phyloP scores from a whole-genome alignment of 2,888 invertebrate species.

The Carabus problematicus region DNA sequence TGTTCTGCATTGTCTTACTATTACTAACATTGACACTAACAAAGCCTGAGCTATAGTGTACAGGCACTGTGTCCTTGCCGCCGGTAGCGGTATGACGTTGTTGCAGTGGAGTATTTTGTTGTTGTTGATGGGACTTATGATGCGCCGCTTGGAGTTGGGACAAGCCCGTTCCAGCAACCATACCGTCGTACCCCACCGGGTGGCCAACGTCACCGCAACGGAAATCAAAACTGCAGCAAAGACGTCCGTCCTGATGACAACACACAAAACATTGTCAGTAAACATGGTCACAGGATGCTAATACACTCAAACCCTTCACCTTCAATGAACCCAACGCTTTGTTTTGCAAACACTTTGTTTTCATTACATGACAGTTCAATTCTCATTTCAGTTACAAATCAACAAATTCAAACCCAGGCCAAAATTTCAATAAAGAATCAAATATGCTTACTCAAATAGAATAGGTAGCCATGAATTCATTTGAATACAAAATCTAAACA shows the following conservation, averaged over 20 bases:
- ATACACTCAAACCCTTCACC: slow-evolving; percentile 1
- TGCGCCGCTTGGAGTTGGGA: slow-evolving; percentile 43
- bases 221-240: slow-evolving; percentile 61
- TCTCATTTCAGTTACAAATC: slow-evolving; percentile 3
- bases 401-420: slow-evolving; percentile 20
- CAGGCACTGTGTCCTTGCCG: slow-evolving; percentile 34
- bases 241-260: slow-evolving; percentile 58
- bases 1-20: slow-evolving; percentile 38
- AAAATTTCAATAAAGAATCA: slow-evolving; percentile 29
- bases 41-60: slow-evolving; percentile 40
- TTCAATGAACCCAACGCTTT: slow-evolving; percentile 2
- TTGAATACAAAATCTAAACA: slow-evolving; percentile 8
- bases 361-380: too few relatives aligned
- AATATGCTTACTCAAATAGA: slow-evolving; percentile 30
- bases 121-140: slow-evolving; percentile 15
- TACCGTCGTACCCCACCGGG: slow-evolving; percentile 57
- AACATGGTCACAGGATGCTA: not conserved
- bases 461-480: slow-evolving; percentile 22
- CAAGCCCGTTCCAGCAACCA: slow-evolving; percentile 50
- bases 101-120: slow-evolving; percentile 12
- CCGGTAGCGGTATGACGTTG: slow-evolving; percentile 5
- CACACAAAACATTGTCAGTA: slow-evolving; percentile 43
- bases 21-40: slow-evolving; percentile 43
- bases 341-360: too few relatives aligned
- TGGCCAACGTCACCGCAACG: slow-evolving; percentile 57